Conservation (phyloP, 2,888 invertebrate species). For the Myopa tessellatipennis region DNA sequence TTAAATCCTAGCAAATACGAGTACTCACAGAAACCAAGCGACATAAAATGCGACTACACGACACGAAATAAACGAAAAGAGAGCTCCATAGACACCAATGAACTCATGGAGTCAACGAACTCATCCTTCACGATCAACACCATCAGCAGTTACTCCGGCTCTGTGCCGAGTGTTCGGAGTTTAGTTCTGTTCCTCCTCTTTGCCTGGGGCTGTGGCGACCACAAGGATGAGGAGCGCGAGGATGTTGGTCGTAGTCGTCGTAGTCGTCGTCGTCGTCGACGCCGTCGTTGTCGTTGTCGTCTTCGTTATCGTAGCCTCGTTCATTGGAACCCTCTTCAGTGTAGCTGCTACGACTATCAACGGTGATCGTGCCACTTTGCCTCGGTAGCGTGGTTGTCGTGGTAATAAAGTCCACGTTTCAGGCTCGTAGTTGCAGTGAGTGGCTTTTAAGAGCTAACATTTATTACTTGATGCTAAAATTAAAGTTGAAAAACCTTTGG, state of each 20-base stretch:
- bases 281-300: constrained; percentile 13
- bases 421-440: constrained; percentile 25
- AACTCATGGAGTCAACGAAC: constrained; percentile 49
- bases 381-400: constrained; percentile 39
- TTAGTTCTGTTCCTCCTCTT: background rate
- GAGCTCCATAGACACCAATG: constrained; percentile 33
- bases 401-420: constrained; percentile 36
- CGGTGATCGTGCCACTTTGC: constrained; percentile 62
- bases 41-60: background rate
- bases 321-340: constrained; percentile 32
- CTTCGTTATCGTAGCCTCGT: constrained; percentile 23
- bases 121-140: constrained; percentile 49
- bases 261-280: constrained; percentile 5
- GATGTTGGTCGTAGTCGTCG: constrained; percentile 21
- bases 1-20: constrained; percentile 33
- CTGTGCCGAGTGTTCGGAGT: background rate
- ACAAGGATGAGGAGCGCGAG: constrained; percentile 12
- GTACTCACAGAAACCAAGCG: background rate
- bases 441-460: constrained; percentile 33
- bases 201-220: background rate
- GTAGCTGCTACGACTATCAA: constrained; percentile 21
- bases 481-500: constrained; percentile 34
- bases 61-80: constrained; percentile 31
- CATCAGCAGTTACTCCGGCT: constrained; percentile 13
- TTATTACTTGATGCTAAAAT: constrained; percentile 33